Percentiles rank a stretch among this genome's conserved stretches.
These are phyloP conservation scores for Melinaea menophilus DNA, from an alignment of 2,888 invertebrate species.

Conservation along the genomic window DNA sequence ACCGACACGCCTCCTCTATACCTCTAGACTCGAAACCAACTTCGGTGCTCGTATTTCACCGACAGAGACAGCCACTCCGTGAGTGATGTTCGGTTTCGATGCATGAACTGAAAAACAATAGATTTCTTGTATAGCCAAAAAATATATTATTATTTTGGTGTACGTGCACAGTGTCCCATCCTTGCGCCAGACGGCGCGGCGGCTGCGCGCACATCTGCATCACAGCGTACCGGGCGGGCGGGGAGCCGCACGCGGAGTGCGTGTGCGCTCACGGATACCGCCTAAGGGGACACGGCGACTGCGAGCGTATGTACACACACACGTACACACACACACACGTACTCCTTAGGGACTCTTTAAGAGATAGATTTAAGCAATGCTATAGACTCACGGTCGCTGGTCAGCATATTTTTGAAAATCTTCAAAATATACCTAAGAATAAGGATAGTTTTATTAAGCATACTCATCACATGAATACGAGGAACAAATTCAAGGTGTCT, in stretches of 20 bases:
- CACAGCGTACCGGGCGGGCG: slow-evolving; percentile 72
- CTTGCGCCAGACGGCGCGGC: slow-evolving; percentile 82
- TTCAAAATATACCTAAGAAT: too few relatives aligned
- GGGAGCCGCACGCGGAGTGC: slow-evolving; percentile 78
- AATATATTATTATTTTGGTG: too few relatives aligned
- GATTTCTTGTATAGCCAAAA: too few relatives aligned
- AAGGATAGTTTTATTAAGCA: too few relatives aligned
- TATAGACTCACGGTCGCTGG: too few relatives aligned
- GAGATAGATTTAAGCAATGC: too few relatives aligned
- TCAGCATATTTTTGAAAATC: too few relatives aligned
- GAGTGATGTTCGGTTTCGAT: neutral
- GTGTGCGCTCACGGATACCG: slow-evolving; percentile 85
- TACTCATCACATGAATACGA: too few relatives aligned
- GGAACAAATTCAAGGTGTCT: too few relatives aligned
- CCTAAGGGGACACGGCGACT: slow-evolving; percentile 76
- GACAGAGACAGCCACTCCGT: slow-evolving; percentile 85
- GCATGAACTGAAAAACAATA: too few relatives aligned
- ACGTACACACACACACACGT: neutral
- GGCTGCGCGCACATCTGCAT: slow-evolving; percentile 88
- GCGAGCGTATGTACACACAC: slow-evolving; percentile 72
- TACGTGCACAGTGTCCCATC: slow-evolving; percentile 71
- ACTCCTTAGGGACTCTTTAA: too few relatives aligned
- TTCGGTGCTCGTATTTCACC: slow-evolving; percentile 85
- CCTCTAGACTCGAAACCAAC: slow-evolving; percentile 65
- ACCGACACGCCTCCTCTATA: slow-evolving; percentile 27